Evolutionary conservation across 2,113 vertebrate genomes (phyloP), one percentile per base, ranked within the genome.

Genomic region (Alouatta palliata): DNA sequence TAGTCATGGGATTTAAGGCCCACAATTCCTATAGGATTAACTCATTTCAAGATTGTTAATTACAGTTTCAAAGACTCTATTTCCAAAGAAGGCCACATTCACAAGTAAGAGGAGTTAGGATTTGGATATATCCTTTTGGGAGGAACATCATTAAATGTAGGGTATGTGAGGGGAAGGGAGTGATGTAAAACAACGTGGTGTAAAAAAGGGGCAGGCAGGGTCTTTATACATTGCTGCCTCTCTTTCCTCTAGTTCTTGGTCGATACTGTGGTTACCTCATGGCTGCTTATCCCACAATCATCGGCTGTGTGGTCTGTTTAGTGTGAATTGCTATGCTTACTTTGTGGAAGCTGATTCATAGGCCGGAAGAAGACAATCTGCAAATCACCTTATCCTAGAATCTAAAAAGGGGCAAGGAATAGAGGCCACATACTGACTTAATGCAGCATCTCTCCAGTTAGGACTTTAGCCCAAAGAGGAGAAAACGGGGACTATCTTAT

Each of bases 1-100:
- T 0, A 58, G 16, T 64, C 27, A n/a, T 32, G 68, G 52, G 6
- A 88, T 56, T 61, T 64, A 73, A 90, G 47, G 9, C 20, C 6
- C 14, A 45, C 10, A 13, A 1, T 30, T 84, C 52, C 40, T 92
- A 12, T 3, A 90, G 2, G 3, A 80, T 47, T 35, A 52, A 87
- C 35, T 95, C 68, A 25, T 90, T 94, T 96, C 25, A 75, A 85
- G 4, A n/a, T 47, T 25, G 43, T 76, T 37, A 79, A 52, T 79
- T 93, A 37, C 10, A 91, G 70, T 61, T 83, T 6, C 17, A 83
- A 92, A 87, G 73, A 83, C 0, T 5, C 40, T 75, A 54, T 76
- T 88, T 94, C 56, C n/a, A 87, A 85, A 54, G 68, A 88, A 76
- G 13, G 4, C 11, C 16, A 73, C 4, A 49, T 1, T 75, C 56